These are phyloP conservation scores for Hipposideros armiger DNA, from an alignment of 2,113 vertebrate genomes.

Conservation along the genomic window DNA sequence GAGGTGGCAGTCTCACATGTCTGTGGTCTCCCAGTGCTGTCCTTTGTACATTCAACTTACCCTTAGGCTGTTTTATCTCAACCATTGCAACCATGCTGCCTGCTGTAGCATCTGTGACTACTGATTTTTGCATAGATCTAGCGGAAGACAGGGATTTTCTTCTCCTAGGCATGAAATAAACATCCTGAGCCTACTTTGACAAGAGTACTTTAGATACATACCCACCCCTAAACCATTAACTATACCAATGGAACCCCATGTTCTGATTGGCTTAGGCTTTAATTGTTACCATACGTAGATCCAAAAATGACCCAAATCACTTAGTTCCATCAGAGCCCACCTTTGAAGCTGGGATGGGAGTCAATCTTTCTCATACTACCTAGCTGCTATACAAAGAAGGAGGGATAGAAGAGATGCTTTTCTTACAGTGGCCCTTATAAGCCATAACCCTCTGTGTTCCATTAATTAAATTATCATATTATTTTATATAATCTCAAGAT, in stretches of 20 bases:
- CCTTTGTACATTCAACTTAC: background rate
- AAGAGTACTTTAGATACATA: background rate
- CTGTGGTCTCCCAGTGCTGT: background rate
- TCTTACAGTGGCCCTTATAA: background rate
- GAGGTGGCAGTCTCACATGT: background rate
- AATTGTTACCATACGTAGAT: background rate
- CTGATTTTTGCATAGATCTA: background rate
- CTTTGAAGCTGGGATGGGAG: background rate
- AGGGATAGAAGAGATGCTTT: background rate
- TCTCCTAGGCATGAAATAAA: constrained; percentile 21
- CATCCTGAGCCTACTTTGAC: background rate
- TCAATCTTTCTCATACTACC: background rate
- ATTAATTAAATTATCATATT: constrained; percentile 6
- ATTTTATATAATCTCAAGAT: constrained; percentile 42
- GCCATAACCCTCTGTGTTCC: background rate
- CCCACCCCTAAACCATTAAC: background rate
- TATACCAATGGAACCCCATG: background rate
- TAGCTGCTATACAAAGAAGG: background rate
- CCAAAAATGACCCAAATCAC: background rate
- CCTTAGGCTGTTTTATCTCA: background rate
- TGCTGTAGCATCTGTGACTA: background rate
- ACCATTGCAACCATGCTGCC: background rate
- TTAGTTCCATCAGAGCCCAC: background rate
- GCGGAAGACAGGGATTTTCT: background rate
- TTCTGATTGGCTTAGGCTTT: background rate